Evolutionary conservation across 2,113 vertebrate species (phyloP).

Genomic region (Marmota flaviventris): DNA sequence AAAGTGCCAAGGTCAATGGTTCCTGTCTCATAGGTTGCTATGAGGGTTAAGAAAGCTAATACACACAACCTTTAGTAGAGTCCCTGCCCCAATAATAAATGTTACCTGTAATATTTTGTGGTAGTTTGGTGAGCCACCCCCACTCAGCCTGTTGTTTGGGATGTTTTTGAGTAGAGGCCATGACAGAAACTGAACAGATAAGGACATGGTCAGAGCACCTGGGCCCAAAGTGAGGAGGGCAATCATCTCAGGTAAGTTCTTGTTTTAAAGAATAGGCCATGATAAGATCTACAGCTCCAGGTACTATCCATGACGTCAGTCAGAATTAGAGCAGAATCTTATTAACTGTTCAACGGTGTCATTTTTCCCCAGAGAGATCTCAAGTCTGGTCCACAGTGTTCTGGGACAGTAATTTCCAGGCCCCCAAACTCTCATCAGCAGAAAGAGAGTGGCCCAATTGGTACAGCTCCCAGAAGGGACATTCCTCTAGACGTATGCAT

Average conservation of each 20-base stretch:
- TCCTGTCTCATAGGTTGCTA: not conserved
- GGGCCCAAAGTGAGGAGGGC: not conserved
- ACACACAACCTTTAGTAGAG: not conserved
- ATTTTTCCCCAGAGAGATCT: not conserved
- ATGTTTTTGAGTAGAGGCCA: not conserved
- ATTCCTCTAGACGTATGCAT: rapidly evolving
- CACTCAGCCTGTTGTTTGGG: not conserved
- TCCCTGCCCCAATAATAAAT: not conserved
- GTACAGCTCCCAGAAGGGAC: not conserved
- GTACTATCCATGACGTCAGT: not conserved
- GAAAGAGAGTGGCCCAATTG: not conserved
- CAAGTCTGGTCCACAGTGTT: not conserved
- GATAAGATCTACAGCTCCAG: not conserved
- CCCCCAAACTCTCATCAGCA: not conserved
- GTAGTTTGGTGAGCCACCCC: not conserved
- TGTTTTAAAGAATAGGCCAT: not conserved
- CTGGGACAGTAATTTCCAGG: not conserved
- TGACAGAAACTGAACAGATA: not conserved
- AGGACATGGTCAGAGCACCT: not conserved
- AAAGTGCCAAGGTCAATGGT: not conserved
- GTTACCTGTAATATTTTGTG: not conserved
- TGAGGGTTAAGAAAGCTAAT: not conserved
- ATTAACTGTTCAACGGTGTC: not conserved
- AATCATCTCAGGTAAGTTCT: not conserved
- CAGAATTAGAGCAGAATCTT: not conserved